Evolutionary conservation across 1,140 invertebrate genomes (phyloP).

Genomic region (Oedothorax gibbosus): DNA sequence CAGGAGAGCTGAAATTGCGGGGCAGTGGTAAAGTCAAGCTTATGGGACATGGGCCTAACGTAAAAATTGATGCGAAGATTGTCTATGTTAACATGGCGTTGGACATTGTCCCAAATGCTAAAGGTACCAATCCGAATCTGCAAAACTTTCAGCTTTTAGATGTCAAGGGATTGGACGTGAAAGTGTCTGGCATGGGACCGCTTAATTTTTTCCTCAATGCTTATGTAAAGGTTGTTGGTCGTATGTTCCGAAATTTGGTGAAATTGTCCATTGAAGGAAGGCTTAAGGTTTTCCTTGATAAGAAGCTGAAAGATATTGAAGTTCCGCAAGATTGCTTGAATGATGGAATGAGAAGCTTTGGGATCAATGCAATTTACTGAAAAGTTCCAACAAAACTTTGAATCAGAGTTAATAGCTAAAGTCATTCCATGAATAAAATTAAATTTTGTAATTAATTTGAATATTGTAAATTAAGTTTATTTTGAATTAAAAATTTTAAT

Average conservation of each 20-base stretch:
- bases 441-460: too few relatives aligned
- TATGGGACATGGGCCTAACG: conserved; percentile 47
- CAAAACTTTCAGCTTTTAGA: conserved; percentile 50
- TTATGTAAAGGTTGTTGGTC: conserved; percentile 8
- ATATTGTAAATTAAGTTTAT: too few relatives aligned
- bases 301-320: conserved; percentile 45
- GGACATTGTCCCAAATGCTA: conserved; percentile 16
- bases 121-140: conserved; percentile 38
- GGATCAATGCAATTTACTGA: too few relatives aligned
- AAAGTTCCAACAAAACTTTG: too few relatives aligned
- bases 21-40: conserved; percentile 52
- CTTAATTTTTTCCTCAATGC: conserved; percentile 30
- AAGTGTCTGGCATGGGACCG: conserved; percentile 40
- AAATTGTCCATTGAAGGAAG: conserved; percentile 14
- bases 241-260: conserved; percentile 26
- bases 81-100: conserved; percentile 37
- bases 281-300: conserved; percentile 39
- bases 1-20: conserved; percentile 50
- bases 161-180: conserved; percentile 50
- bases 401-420: too few relatives aligned
- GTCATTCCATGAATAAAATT: too few relatives aligned
- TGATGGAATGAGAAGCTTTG: conserved; percentile 3
- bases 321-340: conserved; percentile 44
- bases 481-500: too few relatives aligned
- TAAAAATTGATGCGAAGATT: conserved; percentile 36